A percentile compares a stretch with the other conserved stretches of the same genome.
Conservation (phyloP, 2,113 vertebrate genomes). For the Ceyx cyanopectus region DNA sequence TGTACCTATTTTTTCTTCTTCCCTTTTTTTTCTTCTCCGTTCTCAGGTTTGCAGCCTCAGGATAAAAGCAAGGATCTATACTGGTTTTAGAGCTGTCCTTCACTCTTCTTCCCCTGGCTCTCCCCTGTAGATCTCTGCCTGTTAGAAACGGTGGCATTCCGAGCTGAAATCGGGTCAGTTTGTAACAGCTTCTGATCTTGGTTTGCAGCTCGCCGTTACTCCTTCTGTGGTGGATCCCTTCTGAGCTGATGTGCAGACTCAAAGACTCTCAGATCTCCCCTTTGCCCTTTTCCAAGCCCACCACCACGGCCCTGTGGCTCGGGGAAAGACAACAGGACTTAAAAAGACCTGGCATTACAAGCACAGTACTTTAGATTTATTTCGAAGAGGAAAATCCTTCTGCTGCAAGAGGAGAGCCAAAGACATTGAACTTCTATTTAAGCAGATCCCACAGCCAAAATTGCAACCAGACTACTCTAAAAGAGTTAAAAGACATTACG, state of each 20-base stretch:
- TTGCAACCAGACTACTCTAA: constrained; percentile 10
- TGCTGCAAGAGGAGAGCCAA: constrained; percentile 46
- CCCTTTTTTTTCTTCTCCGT: constrained; percentile 69
- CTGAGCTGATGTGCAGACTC: constrained; percentile 86
- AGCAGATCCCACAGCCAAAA: not conserved
- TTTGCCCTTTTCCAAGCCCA: constrained; percentile 68
- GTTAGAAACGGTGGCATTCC: constrained; percentile 71
- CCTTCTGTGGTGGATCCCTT: constrained; percentile 88
- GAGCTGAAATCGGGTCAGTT: constrained; percentile 80
- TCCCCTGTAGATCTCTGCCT: constrained; percentile 81
- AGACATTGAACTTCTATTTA: constrained; percentile 55
- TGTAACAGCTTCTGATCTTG: constrained; percentile 95
- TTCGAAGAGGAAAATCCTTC: not conserved
- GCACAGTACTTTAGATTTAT: not conserved
- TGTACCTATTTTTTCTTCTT: constrained; percentile 69
- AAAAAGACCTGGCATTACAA: constrained; percentile 52
- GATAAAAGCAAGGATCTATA: constrained; percentile 98
- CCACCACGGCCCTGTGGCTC: constrained; percentile 38
- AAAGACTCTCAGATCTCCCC: constrained; percentile 61
- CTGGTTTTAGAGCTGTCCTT: constrained; percentile 91
- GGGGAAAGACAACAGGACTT: constrained; percentile 67
- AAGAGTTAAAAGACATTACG: not conserved
- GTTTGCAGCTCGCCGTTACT: constrained; percentile 93
- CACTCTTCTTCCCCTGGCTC: constrained; percentile 69
- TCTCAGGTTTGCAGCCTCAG: constrained; percentile 95